Base-by-base conservation (phyloP, 92 coral and sea anemone species). In the Porites divaricata region DNA sequence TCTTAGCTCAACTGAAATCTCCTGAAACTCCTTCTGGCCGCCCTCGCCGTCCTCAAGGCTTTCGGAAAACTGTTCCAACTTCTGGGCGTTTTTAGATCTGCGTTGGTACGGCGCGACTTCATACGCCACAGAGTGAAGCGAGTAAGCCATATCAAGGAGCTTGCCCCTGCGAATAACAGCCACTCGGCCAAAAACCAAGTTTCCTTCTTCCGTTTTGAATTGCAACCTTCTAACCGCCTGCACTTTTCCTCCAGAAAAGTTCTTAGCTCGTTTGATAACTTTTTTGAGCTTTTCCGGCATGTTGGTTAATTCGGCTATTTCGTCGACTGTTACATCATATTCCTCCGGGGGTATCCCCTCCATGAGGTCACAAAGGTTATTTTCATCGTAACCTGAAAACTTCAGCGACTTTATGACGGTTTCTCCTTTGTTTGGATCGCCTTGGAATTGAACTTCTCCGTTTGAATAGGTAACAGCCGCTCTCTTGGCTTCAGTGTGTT, bases 151-250 rank as follows among this genome's bases (percentile, higher is more conserved):
- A 28, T 85, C 88, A 2, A 85, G 52, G 4, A 59, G 53, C 21
- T 76, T 52, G 4, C 81, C 83, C 35, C 70, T 76, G 12, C 77
- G 88, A 12, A 85, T 77, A 2, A 76, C 84, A 64, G 83, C 84
- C n/a, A 85, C 68, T 53, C 83, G 65, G 21, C 88, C 88, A 76
- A 85, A 85, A 20, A 85, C 88, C 70, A 85, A 8, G 76, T 57
- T 75, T 0, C 88, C 88, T 25, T 66, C 83, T 35, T 51, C 50
- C 13, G 81, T n/a, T 64, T 73, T 85, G 61, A 85, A 85, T 26
- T 76, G 41, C 62, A 75, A 8, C 51, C 50, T 85, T 56, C 67
- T 59, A 7, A 77, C 77, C 6, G 83, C 88, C 21, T 68, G 74
- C 17, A 85, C 67, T 52, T 69, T 41, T 19, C 88, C 88, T 1